Evolutionary conservation across 2,113 vertebrate species (phyloP).

Genomic region (Corythaeola cristata): DNA sequence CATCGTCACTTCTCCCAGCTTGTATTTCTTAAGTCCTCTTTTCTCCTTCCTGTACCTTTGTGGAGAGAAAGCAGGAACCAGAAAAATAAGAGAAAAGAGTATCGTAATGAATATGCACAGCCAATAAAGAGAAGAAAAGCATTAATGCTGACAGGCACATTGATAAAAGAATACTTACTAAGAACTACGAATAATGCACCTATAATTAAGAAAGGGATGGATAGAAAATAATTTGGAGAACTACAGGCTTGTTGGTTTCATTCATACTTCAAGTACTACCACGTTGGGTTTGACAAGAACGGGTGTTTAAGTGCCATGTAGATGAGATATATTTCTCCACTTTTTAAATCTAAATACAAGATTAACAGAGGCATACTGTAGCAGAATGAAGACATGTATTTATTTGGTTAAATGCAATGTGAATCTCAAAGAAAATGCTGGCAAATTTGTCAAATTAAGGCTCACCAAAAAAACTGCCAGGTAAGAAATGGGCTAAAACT

Average conservation of each 20-base stretch:
- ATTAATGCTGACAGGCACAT: neutral
- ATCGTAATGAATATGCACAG: neutral
- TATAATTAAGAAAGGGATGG: neutral
- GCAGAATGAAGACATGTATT: neutral
- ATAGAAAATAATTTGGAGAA: neutral
- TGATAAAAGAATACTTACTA: neutral
- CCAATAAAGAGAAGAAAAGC: neutral
- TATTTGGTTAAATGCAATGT: neutral
- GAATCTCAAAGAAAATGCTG: neutral
- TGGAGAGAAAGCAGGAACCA: neutral
- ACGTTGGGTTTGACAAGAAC: neutral
- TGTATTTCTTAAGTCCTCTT: neutral
- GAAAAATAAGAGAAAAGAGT: neutral
- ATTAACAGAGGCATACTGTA: neutral
- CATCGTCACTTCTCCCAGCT: neutral
- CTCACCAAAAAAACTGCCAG: neutral
- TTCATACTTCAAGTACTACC: neutral
- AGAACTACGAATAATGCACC: neutral
- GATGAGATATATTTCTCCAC: neutral
- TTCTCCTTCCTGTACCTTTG: neutral
- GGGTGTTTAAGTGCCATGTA: neutral
- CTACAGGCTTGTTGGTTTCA: neutral
- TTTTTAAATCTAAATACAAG: neutral
- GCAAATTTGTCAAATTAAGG: neutral
- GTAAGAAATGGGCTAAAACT: neutral